These are phyloP conservation scores for Anableps anableps DNA, from an alignment of 2,797 vertebrate genomes.

Conservation along the genomic window DNA sequence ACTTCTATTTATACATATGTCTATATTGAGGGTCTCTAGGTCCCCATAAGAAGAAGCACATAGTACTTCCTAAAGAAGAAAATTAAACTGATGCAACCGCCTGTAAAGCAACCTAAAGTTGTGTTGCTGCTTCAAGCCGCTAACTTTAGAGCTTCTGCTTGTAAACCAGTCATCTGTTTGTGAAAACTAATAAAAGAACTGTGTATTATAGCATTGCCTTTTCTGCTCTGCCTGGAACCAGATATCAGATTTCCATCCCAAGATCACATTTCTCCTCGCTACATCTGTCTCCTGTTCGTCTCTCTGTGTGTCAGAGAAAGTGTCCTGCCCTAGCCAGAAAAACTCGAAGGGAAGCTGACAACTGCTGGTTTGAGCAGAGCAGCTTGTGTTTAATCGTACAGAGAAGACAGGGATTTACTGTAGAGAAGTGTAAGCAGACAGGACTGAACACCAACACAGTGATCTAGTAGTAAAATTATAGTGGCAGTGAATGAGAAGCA, in stretches of 20 bases:
- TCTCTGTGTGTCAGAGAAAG: constrained; percentile 67
- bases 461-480: constrained; percentile 55
- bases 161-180: constrained; percentile 61
- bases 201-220: constrained; percentile 79
- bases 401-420: constrained; percentile 15
- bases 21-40: constrained; percentile 51
- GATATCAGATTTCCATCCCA: constrained; percentile 78
- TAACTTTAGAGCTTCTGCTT: constrained; percentile 59
- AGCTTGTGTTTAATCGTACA: constrained; percentile 16
- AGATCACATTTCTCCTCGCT: constrained; percentile 68
- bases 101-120: constrained; percentile 68
- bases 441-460: constrained; percentile 24
- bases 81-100: constrained; percentile 79
- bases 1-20: constrained; percentile 46
- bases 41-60: constrained; percentile 30
- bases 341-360: constrained; percentile 25
- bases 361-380: constrained; percentile 12
- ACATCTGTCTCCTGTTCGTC: constrained; percentile 81
- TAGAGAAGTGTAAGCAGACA: constrained; percentile 13
- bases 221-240: constrained; percentile 69
- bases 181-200: constrained; percentile 82
- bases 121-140: constrained; percentile 30
- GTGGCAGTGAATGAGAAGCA: constrained; percentile 24
- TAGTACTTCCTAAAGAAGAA: constrained; percentile 36
- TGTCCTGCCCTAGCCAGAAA: constrained; percentile 21